Evolutionary conservation across 1,140 invertebrate species (phyloP), one percentile per base, ranked within the genome.

Genomic region (Schlechtendalia chinensis): DNA sequence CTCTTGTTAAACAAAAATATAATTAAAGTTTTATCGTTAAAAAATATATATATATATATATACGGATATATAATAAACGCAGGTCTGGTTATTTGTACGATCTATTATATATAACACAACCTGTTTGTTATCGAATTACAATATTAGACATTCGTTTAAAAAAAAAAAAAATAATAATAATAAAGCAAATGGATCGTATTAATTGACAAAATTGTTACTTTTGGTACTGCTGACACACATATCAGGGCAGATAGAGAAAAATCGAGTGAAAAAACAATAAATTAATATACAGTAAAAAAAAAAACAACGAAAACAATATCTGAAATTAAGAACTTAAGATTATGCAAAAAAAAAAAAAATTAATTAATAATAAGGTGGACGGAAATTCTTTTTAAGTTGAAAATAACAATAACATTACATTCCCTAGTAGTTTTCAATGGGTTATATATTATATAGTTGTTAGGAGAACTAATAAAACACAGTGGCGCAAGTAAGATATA

Each of bases 181-280:
- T 22, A 39, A 39, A 39, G 8, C 29, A 27, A 79, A 29, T 79
- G n/a, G 0, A 27, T 63, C 10, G 24, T 50, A 50, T 79, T 47
- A 79, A 79, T 79, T 79, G 75, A 61, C 54, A 61, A 79, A 61
- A 77, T 22, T 59, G 32, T 77, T 74, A 56, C 27, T 59, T 61
- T 24, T 54, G 58, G n/a, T 61, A 77, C 61, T 32, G 32, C 8
- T 8, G 8, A 39, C 8, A 39, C 47, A 27, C 50, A 27, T 72
- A 19, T 32, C 53, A 29, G 8, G 32, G 32, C 27, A 63, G 19
- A 11, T n/a, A 24, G n/a, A 27, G 2, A 5, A 59, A 29, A 59
- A 45, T 58, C 6, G n/a, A 32, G 19, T 56, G 54, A 19, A 75
- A 75, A 59, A 59, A 16, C 5, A 77, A 77, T 24, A 79, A 61